These are phyloP conservation scores for Nansenia antarctica DNA, from an alignment of 2,113 vertebrate species.

Conservation along the genomic window DNA sequence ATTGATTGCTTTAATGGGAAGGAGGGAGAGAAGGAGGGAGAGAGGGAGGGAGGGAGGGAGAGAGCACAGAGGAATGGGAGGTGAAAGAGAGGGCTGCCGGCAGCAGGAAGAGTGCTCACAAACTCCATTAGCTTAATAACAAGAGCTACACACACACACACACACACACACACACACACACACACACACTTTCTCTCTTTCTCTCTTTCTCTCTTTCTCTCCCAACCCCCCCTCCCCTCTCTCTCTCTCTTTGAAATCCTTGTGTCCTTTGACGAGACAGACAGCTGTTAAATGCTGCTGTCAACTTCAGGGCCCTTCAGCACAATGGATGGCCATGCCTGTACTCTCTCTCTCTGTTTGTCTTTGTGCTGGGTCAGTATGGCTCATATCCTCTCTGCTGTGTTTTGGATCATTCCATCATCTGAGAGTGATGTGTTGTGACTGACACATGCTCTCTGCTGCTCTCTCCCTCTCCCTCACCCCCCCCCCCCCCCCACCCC, in stretches of 20 bases:
- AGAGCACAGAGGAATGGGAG: background rate
- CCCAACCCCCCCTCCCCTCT: background rate
- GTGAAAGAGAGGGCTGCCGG: conserved; percentile 48
- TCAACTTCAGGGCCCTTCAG: conserved; percentile 33
- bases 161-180: conserved; percentile 24
- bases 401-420: conserved; percentile 52
- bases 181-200: conserved; percentile 11
- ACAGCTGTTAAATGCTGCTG: conserved; percentile 62
- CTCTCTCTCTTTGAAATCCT: conserved; percentile 21
- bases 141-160: conserved; percentile 40
- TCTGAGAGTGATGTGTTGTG: conserved; percentile 44
- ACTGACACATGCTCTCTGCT: conserved; percentile 2
- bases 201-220: conserved; percentile 4
- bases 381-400: conserved; percentile 3
- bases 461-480: conserved; percentile 2
- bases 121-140: conserved; percentile 79
- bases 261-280: conserved; percentile 59
- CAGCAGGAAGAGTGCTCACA: conserved; percentile 48
- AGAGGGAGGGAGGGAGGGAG: background rate
- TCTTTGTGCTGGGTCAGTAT: no score
- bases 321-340: conserved; percentile 16
- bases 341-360: conserved; percentile 23
- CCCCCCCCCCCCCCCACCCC: no score
- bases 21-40: conserved; percentile 33
- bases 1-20: background rate